Evolutionary conservation across 2,888 invertebrate species (phyloP).

Genomic region (Isotomurus palustris): DNA sequence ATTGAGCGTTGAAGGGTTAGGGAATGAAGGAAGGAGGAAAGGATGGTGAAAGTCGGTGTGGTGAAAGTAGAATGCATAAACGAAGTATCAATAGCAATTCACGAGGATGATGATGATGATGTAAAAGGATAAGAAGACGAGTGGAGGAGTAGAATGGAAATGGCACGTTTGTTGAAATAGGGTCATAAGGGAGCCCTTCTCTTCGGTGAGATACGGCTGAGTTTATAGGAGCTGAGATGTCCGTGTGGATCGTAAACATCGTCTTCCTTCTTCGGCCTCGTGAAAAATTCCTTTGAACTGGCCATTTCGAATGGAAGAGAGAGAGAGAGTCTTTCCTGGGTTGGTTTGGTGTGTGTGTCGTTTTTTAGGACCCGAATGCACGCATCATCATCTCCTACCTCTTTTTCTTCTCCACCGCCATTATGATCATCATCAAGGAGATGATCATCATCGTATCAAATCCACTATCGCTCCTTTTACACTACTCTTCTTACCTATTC

Average conservation of each 20-base stretch:
- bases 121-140: slow-evolving; percentile 1
- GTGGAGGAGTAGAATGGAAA: slow-evolving; percentile 1
- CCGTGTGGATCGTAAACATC: slow-evolving; percentile 8
- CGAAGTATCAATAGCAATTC: slow-evolving; percentile 6
- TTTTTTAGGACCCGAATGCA: background rate
- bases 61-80: background rate
- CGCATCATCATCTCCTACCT: background rate
- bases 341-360: too few relatives aligned
- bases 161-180: slow-evolving; percentile 2
- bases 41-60: background rate
- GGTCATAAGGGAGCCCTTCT: background rate
- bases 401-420: too few relatives aligned
- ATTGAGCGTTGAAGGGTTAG: too few relatives aligned
- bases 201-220: background rate
- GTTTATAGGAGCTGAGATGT: slow-evolving; percentile 2
- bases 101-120: slow-evolving; percentile 13
- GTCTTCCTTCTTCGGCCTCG: too few relatives aligned
- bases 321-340: too few relatives aligned
- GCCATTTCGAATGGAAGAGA: too few relatives aligned
- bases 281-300: too few relatives aligned
- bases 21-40: background rate
- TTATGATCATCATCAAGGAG: too few relatives aligned
- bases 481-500: too few relatives aligned
- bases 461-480: too few relatives aligned
- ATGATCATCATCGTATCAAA: too few relatives aligned